These are phyloP conservation scores for Diachasma alloeum DNA, from an alignment of 1,140 invertebrate genomes.

Conservation along the genomic window DNA sequence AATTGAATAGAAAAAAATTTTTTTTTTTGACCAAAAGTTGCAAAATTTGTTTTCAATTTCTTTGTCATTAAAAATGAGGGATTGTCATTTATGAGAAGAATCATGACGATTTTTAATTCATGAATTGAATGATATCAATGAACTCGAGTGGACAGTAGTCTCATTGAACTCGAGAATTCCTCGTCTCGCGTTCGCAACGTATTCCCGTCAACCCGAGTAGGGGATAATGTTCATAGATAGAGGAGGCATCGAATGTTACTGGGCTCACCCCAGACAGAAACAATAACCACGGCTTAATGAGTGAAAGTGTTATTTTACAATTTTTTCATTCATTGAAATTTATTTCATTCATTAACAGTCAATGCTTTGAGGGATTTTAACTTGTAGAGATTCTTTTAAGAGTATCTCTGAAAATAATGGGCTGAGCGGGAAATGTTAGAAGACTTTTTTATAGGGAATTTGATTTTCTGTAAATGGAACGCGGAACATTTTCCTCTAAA, in stretches of 20 bases:
- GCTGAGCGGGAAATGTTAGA: background rate
- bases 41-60: too few species aligned
- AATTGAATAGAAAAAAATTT: too few species aligned
- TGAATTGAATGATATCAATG: constrained; percentile 62
- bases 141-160: constrained; percentile 57
- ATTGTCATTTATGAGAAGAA: background rate
- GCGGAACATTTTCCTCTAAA: too few species aligned
- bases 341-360: background rate
- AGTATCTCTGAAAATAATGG: too few species aligned
- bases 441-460: background rate
- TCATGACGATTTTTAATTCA: constrained; percentile 59
- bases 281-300: background rate
- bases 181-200: background rate
- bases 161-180: constrained; percentile 53
- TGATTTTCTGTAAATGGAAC: too few species aligned
- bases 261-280: background rate
- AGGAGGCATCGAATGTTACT: background rate
- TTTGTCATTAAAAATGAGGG: too few species aligned
- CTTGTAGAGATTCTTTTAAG: too few species aligned
- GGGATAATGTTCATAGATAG: constrained; percentile 2
- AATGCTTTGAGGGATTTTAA: too few species aligned
- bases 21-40: too few species aligned
- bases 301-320: background rate
- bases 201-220: background rate
- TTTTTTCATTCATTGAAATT: background rate